phyloP scores from a whole-genome alignment of 2,113 vertebrate genomes.

The Oreochromis spilurus region DNA sequence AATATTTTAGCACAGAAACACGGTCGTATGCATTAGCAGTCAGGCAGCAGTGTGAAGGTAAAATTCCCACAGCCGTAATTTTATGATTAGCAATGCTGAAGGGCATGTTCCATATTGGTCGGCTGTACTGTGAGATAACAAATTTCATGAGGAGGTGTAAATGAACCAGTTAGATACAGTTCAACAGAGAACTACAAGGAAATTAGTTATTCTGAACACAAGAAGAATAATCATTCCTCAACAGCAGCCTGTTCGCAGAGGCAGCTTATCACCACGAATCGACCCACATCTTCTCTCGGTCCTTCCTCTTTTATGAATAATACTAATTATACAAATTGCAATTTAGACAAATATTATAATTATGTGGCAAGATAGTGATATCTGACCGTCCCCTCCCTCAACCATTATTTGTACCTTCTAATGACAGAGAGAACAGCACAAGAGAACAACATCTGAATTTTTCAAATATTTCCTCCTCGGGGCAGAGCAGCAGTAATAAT shows the following conservation, averaged over 20 bases:
- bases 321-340: background rate
- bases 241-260: constrained; percentile 7
- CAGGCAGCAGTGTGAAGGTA: background rate
- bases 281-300: background rate
- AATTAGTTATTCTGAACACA: constrained; percentile 17
- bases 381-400: background rate
- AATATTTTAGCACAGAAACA: constrained; percentile 23
- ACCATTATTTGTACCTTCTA: background rate
- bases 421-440: background rate
- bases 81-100: constrained; percentile 33
- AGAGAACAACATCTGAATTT: constrained; percentile 10
- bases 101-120: constrained; percentile 22
- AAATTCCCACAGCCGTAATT: constrained; percentile 23
- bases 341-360: background rate
- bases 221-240: constrained; percentile 33
- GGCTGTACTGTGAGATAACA: constrained; percentile 30
- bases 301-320: constrained; percentile 2
- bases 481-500: constrained; percentile 32
- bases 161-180: constrained; percentile 37
- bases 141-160: constrained; percentile 31
- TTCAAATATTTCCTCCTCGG: constrained; percentile 19
- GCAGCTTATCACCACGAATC: constrained; percentile 6
- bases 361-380: background rate
- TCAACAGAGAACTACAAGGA: constrained; percentile 17
- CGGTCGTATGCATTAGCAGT: background rate